Base-by-base conservation (phyloP, 2,888 invertebrate genomes). In the Sarcophaga variegata region DNA sequence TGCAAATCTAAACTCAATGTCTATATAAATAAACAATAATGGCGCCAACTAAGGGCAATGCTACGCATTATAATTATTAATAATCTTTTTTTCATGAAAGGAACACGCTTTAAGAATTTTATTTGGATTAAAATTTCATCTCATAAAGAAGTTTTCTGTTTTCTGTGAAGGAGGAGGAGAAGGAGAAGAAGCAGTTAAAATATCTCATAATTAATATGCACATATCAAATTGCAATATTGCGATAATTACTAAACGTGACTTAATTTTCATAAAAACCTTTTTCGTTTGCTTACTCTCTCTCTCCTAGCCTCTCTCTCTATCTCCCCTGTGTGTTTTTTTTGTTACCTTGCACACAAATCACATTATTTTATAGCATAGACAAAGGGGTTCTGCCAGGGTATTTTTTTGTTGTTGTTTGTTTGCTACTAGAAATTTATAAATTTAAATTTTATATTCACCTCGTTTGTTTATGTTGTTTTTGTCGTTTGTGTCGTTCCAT, bases 191-290 rank as follows among this genome's bases (percentile, higher is more conserved):
- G 59, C 2, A 20, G 11, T 20, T 45, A 63, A 72, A 81, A 80
- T 67, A 64, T 81, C 83, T 79, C 59, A 76, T 79, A 80, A 87
- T 87, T 87, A 87, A 87, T 85, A 85, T 83, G 80, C 80, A 87
- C 85, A 85, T 85, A 85, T 85, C 81, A 83, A 83, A 85, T 85
- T 87, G 87, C 87, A 87, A 83, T 85, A 85, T 83, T 80, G 83
- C 83, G 87, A 87, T 87, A 87, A 87, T 87, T 87, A 87, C 83
- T 75, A 85, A 85, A 87, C 87, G 87, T 87, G 87, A 87, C 85
- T 85, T 85, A 78, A 87, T 87, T 87, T 87, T 78, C 74, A 63
- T 49, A 62, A 22, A 22, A 14, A 49, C 22, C 60, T 59, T 45
- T 72, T 5, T 45, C 3, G 1, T 64, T 37, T 63, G 0, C 10